These are phyloP conservation scores for Phocides pigmalion DNA, from an alignment of 1,140 invertebrate species.

Conservation along the genomic window DNA sequence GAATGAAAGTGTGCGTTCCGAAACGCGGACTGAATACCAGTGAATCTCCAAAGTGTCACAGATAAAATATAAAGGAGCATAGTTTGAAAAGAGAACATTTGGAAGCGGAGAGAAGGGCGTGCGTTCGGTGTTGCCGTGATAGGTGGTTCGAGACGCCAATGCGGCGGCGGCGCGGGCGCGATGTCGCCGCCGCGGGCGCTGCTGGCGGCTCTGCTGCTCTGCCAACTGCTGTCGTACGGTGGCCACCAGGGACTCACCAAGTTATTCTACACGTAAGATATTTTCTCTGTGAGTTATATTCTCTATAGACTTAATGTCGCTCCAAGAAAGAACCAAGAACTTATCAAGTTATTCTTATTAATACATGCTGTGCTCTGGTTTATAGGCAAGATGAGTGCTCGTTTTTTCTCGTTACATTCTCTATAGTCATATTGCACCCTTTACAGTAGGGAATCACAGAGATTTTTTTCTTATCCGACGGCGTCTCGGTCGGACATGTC, in stretches of 20 bases:
- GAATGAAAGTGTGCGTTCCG: slow-evolving; percentile 3
- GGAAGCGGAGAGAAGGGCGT: slow-evolving; percentile 27
- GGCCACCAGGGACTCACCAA: slow-evolving; percentile 81
- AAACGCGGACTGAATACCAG: slow-evolving; percentile 2
- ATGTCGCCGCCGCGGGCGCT: slow-evolving; percentile 81
- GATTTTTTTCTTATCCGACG: too few relatives aligned
- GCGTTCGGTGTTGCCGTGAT: slow-evolving; percentile 57
- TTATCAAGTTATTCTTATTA: too few relatives aligned
- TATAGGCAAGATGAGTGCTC: too few relatives aligned
- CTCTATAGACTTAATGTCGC: too few relatives aligned
- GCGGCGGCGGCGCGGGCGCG: slow-evolving; percentile 70
- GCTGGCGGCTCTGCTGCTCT: slow-evolving; percentile 74
- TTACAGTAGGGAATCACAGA: too few relatives aligned
- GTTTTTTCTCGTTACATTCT: too few relatives aligned
- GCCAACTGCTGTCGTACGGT: slow-evolving; percentile 78
- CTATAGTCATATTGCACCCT: too few relatives aligned
- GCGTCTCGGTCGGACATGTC: too few relatives aligned
- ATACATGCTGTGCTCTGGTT: too few relatives aligned
- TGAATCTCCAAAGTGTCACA: background rate
- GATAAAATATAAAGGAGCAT: background rate
- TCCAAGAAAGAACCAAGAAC: too few relatives aligned
- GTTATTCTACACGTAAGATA: slow-evolving; percentile 79
- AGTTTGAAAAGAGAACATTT: background rate
- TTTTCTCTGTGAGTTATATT: background rate
- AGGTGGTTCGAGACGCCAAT: slow-evolving; percentile 72